These are phyloP conservation scores for Rhimphoctona megacephalus DNA, from an alignment of 2,888 invertebrate genomes.

Conservation along the genomic window DNA sequence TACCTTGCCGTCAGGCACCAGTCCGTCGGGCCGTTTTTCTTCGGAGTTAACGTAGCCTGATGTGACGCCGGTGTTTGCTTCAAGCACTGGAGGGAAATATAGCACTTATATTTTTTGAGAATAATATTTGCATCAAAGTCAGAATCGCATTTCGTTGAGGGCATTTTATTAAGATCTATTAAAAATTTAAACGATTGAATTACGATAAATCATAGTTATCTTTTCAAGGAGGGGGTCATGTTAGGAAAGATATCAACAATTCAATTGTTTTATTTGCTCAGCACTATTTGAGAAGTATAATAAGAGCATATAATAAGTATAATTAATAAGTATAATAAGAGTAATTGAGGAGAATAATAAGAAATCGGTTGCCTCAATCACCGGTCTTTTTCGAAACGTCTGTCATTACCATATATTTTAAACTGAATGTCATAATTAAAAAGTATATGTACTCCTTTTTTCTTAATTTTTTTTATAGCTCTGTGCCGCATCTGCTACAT, in stretches of 20 bases:
- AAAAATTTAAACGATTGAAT: neutral
- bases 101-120: no score
- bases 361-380: neutral
- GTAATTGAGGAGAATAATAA: no score
- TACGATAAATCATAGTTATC: neutral
- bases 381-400: constrained; percentile 4
- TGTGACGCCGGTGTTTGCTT: no score
- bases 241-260: constrained; percentile 10
- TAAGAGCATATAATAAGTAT: no score
- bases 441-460: neutral
- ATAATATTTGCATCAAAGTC: no score
- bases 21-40: no score
- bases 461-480: constrained; percentile 19
- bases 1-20: constrained; percentile 28
- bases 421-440: neutral
- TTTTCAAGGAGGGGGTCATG: neutral
- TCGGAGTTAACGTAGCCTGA: no score
- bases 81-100: no score
- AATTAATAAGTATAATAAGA: no score
- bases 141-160: no score
- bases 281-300: neutral
- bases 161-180: no score
- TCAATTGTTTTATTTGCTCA: neutral
- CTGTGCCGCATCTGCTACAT: neutral
- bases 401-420: constrained; percentile 1